These are phyloP conservation scores for Torymus texanus DNA, from an alignment of 2,888 invertebrate genomes.

Conservation along the genomic window DNA sequence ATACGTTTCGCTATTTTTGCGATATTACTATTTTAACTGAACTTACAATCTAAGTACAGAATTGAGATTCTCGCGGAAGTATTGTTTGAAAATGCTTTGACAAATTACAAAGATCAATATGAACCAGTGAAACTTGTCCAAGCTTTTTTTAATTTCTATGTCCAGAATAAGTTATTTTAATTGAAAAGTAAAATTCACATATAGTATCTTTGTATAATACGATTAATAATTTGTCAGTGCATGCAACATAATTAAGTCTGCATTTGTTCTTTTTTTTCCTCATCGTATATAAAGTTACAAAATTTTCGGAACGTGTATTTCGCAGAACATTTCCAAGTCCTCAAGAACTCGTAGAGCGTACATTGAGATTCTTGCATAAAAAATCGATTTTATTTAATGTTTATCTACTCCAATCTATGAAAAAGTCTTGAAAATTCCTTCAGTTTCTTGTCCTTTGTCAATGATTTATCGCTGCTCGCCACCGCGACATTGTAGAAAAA, in stretches of 20 bases:
- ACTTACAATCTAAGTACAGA: slow-evolving; percentile 7
- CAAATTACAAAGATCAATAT: not conserved
- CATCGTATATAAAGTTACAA: too few species aligned
- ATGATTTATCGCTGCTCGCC: not conserved
- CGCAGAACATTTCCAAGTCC: too few species aligned
- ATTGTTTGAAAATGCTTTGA: not conserved
- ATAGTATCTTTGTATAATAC: too few species aligned
- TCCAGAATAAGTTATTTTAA: too few species aligned
- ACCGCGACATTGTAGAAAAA: slow-evolving; percentile 20
- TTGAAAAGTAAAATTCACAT: too few species aligned
- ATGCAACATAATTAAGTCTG: too few species aligned
- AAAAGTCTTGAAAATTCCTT: slow-evolving; percentile 2
- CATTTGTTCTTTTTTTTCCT: too few species aligned
- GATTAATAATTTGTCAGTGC: too few species aligned
- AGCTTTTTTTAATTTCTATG: not conserved
- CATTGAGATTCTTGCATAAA: slow-evolving; percentile 33
- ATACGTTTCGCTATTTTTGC: too few species aligned
- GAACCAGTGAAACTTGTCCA: not conserved
- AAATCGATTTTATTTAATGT: slow-evolving; percentile 28
- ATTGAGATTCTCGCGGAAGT: slow-evolving; percentile 1
- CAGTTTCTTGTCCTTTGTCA: not conserved
- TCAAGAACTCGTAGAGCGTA: too few species aligned
- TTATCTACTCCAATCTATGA: slow-evolving; percentile 18
- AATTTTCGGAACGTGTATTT: too few species aligned
- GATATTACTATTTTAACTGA: not conserved